Evolutionary conservation across 2,797 vertebrate species (phyloP).

Genomic region (Tamandua tetradactyla): DNA sequence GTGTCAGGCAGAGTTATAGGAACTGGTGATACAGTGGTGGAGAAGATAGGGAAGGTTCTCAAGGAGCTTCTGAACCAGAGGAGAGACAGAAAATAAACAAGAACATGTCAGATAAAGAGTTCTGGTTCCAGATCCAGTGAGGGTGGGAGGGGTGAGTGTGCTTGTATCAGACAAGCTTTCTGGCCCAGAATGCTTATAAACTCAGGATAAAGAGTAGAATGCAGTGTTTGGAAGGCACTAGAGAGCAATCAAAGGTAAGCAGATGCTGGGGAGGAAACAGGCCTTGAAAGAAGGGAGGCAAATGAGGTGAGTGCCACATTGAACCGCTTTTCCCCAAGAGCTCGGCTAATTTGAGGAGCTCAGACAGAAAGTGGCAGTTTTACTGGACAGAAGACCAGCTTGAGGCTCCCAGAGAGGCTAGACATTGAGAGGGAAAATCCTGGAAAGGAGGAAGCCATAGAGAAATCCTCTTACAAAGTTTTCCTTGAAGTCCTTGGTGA

Average conservation of each 20-base stretch:
- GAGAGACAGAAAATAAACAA: neutral
- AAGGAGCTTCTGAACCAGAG: neutral
- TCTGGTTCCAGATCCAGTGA: neutral
- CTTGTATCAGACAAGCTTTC: neutral
- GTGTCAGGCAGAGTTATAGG: neutral
- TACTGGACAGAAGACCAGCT: neutral
- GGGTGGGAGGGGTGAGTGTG: neutral
- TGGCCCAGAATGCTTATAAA: neutral
- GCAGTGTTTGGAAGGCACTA: neutral
- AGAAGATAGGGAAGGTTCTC: neutral
- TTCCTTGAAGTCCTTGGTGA: neutral
- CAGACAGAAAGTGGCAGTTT: neutral
- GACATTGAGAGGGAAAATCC: neutral
- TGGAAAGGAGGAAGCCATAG: neutral
- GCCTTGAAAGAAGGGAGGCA: neutral
- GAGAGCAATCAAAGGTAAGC: neutral
- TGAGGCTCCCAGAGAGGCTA: neutral
- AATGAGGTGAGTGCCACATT: neutral
- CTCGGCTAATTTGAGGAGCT: neutral
- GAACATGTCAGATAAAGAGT: neutral
- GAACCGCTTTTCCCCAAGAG: accelerated
- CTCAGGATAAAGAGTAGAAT: neutral
- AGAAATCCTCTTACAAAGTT: neutral
- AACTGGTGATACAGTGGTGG: too few species aligned
- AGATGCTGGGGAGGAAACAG: neutral